Percentiles rank a stretch among this genome's conserved stretches.
phyloP scores from a whole-genome alignment of 1,140 invertebrate genomes.

The Chironomus tepperi region DNA sequence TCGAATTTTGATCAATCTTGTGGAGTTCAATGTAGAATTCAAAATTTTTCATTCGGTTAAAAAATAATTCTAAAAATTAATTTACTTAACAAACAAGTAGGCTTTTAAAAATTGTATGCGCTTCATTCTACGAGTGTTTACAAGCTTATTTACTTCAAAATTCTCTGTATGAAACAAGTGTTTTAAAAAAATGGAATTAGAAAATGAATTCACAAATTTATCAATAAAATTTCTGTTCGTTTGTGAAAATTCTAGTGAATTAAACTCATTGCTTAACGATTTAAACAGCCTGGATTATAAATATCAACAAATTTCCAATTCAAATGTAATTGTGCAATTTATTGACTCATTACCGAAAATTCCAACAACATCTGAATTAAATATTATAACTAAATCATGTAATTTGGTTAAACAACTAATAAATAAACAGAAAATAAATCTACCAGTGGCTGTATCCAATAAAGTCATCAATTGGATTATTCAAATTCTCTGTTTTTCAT shows the following conservation, averaged over 20 bases:
- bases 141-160: neutral
- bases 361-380: neutral
- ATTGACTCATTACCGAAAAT: conserved; percentile 16
- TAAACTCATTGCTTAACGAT: conserved; percentile 22
- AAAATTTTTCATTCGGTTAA: too few relatives aligned
- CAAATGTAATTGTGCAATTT: neutral
- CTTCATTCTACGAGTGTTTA: too few relatives aligned
- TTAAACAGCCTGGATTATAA: conserved; percentile 24
- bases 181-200: conserved; percentile 1
- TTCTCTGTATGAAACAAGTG: neutral
- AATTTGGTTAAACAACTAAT: neutral
- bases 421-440: conserved; percentile 6
- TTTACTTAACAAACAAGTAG: too few relatives aligned
- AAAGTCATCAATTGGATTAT: conserved; percentile 2
- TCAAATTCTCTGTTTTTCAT: neutral
- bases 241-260: neutral
- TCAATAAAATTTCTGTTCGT: neutral
- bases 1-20: too few relatives aligned
- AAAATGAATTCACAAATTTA: neutral
- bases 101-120: too few relatives aligned
- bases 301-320: conserved; percentile 3
- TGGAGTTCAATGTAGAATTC: too few relatives aligned
- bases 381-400: conserved; percentile 21
- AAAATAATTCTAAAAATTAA: too few relatives aligned
- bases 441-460: neutral